These are phyloP conservation scores for Tachuris rubrigastra DNA, from an alignment of 2,113 vertebrate species.

Conservation along the genomic window DNA sequence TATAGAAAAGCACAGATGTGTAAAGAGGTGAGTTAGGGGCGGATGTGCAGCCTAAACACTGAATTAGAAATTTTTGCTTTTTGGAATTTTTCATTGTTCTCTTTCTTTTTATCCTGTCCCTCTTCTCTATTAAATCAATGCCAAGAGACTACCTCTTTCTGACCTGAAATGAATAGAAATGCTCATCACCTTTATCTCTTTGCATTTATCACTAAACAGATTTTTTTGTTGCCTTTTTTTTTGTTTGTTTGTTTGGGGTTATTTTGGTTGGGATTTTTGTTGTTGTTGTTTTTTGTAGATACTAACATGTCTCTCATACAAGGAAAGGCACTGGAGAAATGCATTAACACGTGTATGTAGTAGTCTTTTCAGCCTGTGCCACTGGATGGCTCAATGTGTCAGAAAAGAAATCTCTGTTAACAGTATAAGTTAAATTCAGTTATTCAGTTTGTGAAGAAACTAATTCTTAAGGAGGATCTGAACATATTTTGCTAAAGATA, in stretches of 20 bases:
- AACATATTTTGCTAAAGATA: neutral
- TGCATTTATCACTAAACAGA: neutral
- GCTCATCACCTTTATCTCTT: neutral
- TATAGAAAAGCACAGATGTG: neutral
- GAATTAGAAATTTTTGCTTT: neutral
- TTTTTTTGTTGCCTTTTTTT: neutral
- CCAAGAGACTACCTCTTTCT: neutral
- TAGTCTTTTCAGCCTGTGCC: conserved; percentile 44
- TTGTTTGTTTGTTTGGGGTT: neutral
- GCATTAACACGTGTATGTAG: neutral
- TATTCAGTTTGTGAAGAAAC: neutral
- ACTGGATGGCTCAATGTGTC: conserved; percentile 58
- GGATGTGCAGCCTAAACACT: neutral
- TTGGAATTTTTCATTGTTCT: neutral
- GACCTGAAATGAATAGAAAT: neutral
- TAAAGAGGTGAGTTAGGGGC: neutral
- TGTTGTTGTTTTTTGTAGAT: neutral
- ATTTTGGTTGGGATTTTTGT: accelerated
- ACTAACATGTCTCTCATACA: neutral
- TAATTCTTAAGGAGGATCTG: neutral
- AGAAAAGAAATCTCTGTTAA: conserved; percentile 18
- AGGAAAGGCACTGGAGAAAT: neutral
- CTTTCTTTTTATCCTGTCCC: neutral
- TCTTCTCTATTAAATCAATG: neutral
- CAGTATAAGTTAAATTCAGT: neutral